Conservation (phyloP, 2,113 vertebrate genomes). For the Nibea coibor region DNA sequence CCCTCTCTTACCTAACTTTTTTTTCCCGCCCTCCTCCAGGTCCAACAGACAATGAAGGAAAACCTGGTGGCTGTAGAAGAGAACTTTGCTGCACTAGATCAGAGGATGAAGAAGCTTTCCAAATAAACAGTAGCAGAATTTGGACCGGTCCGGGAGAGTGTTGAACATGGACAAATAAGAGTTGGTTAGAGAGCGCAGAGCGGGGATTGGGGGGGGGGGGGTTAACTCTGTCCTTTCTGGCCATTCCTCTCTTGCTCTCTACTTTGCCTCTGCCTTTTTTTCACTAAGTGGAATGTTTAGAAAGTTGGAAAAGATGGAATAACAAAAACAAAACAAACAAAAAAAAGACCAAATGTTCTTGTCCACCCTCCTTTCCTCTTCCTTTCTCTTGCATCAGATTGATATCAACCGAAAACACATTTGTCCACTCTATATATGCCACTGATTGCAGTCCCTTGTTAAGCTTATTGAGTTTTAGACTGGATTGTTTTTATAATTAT, state of each 20-base stretch:
- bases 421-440: conserved; percentile 36
- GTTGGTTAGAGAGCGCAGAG: conserved; percentile 53
- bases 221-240: conserved; percentile 43
- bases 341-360: conserved; percentile 73
- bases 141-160: conserved; percentile 38
- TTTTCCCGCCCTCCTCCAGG: conserved; percentile 71
- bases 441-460: conserved; percentile 46
- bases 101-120: conserved; percentile 89
- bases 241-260: conserved; percentile 51
- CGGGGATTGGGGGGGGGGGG: conserved; percentile 1
- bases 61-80: conserved; percentile 89
- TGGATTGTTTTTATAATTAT: conserved; percentile 72
- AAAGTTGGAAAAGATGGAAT: conserved; percentile 56
- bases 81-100: conserved; percentile 88
- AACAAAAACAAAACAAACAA: conserved; percentile 51
- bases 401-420: conserved; percentile 42
- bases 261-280: conserved; percentile 70
- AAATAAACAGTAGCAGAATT: conserved; percentile 80
- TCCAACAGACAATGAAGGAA: conserved; percentile 93
- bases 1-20: not conserved
- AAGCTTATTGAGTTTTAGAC: conserved; percentile 60
- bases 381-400: conserved; percentile 53
- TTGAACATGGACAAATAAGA: conserved; percentile 63
- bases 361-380: conserved; percentile 45
- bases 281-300: conserved; percentile 67